These are phyloP conservation scores for Syngnathus acus DNA, from an alignment of 2,797 vertebrate species.

Conservation along the genomic window DNA sequence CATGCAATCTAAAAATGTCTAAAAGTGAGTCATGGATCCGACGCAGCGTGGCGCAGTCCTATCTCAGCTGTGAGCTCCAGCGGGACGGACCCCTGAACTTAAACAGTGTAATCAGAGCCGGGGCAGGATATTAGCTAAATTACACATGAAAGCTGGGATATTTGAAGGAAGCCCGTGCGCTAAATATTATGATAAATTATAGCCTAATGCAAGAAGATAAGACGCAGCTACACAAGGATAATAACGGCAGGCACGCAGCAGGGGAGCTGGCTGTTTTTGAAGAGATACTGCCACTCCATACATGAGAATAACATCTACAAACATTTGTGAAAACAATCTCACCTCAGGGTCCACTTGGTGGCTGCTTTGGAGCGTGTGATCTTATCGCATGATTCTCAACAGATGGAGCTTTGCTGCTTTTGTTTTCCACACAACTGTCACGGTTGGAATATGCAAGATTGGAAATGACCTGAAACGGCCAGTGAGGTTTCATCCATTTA, in stretches of 20 bases:
- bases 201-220: slow-evolving; percentile 58
- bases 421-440: background rate
- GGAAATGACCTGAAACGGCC: background rate
- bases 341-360: slow-evolving; percentile 9
- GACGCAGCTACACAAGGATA: slow-evolving; percentile 54
- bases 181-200: slow-evolving; percentile 73
- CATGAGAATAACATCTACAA: background rate
- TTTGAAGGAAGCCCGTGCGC: slow-evolving; percentile 60
- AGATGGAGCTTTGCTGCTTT: background rate
- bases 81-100: slow-evolving; percentile 54
- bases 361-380: slow-evolving; percentile 6
- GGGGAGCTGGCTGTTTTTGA: slow-evolving; percentile 5
- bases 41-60: slow-evolving; percentile 13
- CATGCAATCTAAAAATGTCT: slow-evolving; percentile 7
- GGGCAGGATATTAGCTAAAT: slow-evolving; percentile 71
- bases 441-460: background rate
- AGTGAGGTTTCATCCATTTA: background rate
- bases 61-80: slow-evolving; percentile 51
- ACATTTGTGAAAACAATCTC: slow-evolving; percentile 12
- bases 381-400: slow-evolving; percentile 10
- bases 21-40: slow-evolving; percentile 7
- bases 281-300: background rate
- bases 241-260: slow-evolving; percentile 52
- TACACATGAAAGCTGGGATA: slow-evolving; percentile 67
- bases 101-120: slow-evolving; percentile 67